phyloP scores from a whole-genome alignment of 2,113 vertebrate genomes.

The Corythaeola cristata region DNA sequence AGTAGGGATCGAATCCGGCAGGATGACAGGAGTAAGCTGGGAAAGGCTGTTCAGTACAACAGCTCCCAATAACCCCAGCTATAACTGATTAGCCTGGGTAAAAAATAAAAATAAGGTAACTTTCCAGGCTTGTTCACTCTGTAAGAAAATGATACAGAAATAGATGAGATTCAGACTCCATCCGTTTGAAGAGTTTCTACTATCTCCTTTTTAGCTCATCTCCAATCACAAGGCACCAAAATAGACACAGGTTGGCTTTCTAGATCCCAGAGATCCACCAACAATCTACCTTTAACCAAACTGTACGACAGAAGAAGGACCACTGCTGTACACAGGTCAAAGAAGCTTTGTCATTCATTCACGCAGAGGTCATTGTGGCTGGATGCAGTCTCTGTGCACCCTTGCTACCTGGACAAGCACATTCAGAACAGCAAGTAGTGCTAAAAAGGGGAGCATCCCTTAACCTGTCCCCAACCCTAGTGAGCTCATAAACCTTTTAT shows the following conservation, averaged over 20 bases:
- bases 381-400: background rate
- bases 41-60: background rate
- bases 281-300: background rate
- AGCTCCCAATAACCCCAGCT: background rate
- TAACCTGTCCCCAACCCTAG: background rate
- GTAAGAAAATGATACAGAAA: background rate
- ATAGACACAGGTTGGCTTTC: background rate
- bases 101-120: background rate
- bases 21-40: background rate
- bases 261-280: background rate
- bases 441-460: background rate
- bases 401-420: background rate
- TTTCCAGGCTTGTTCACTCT: background rate
- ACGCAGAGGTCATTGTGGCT: background rate
- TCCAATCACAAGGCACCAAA: background rate
- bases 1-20: background rate
- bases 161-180: background rate
- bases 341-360: background rate
- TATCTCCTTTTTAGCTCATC: background rate
- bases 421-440: background rate
- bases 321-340: background rate
- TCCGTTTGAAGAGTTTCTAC: background rate
- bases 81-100: background rate
- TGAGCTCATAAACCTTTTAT: background rate
- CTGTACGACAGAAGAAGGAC: background rate